Evolutionary conservation across 2,888 invertebrate species (phyloP).

Genomic region (Cyclophora albipunctata): DNA sequence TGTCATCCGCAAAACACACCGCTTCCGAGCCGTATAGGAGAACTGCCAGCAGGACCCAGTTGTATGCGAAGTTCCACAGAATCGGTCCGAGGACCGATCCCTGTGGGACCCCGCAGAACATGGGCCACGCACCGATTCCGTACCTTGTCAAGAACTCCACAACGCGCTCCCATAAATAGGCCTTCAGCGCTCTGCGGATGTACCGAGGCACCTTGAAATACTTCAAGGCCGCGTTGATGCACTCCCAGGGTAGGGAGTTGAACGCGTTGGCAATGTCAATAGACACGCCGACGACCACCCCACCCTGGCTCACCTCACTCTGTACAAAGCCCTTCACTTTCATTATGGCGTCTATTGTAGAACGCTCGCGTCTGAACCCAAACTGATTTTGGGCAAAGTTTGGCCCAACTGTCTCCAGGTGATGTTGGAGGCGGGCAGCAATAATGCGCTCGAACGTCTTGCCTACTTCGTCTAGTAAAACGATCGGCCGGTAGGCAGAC

Average conservation of each 20-base stretch:
- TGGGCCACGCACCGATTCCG: background rate
- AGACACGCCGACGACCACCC: no score
- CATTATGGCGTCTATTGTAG: background rate
- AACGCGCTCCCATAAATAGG: background rate
- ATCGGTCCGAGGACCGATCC: no score
- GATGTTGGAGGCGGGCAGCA: background rate
- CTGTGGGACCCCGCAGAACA: no score
- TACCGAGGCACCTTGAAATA: background rate
- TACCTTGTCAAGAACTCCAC: background rate
- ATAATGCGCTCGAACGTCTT: slow-evolving; percentile 2
- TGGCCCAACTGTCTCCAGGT: background rate
- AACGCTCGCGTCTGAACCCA: background rate
- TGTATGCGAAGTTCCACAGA: no score
- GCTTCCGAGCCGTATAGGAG: no score
- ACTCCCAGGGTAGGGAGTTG: slow-evolving; percentile 12
- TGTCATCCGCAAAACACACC: no score
- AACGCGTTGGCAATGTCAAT: slow-evolving; percentile 14
- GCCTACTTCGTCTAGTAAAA: slow-evolving; percentile 8
- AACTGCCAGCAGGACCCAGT: no score
- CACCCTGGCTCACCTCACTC: no score
- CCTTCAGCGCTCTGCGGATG: background rate
- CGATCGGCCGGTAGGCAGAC: slow-evolving; percentile 9
- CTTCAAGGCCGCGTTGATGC: slow-evolving; percentile 6
- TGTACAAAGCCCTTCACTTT: background rate
- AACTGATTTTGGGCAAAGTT: background rate